A percentile compares a stretch with the other conserved stretches of the same genome.
Evolutionary conservation across 2,113 vertebrate genomes (phyloP).

Genomic region (Tetrax tetrax): DNA sequence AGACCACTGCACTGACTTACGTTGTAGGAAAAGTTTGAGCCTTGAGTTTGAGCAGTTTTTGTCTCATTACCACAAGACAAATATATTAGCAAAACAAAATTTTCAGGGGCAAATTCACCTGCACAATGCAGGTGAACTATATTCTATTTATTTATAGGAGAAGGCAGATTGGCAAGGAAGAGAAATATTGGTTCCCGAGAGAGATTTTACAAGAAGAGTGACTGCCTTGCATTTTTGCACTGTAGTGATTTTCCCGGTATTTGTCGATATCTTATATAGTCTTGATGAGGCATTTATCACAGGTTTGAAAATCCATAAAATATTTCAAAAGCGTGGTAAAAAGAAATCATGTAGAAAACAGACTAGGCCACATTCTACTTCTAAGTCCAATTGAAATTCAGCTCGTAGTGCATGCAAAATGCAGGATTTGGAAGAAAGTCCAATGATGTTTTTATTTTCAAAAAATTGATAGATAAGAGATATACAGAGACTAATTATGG

Average conservation of each 20-base stretch:
- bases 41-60: not conserved
- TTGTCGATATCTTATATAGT: not conserved
- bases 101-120: not conserved
- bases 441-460: not conserved
- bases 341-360: not conserved
- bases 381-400: not conserved
- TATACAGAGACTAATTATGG: not conserved
- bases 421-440: not conserved
- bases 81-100: not conserved
- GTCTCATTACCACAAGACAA: not conserved
- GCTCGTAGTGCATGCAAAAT: not conserved
- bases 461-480: not conserved
- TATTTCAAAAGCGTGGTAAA: not conserved
- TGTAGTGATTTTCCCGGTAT: not conserved
- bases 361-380: not conserved
- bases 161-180: not conserved
- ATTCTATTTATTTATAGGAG: not conserved
- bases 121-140: not conserved
- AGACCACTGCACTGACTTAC: not conserved
- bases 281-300: not conserved
- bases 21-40: not conserved
- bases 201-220: not conserved
- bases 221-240: not conserved
- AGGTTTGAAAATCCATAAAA: not conserved
- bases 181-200: not conserved